These are phyloP conservation scores for Alosa sapidissima DNA, from an alignment of 2,797 vertebrate species.

Conservation along the genomic window DNA sequence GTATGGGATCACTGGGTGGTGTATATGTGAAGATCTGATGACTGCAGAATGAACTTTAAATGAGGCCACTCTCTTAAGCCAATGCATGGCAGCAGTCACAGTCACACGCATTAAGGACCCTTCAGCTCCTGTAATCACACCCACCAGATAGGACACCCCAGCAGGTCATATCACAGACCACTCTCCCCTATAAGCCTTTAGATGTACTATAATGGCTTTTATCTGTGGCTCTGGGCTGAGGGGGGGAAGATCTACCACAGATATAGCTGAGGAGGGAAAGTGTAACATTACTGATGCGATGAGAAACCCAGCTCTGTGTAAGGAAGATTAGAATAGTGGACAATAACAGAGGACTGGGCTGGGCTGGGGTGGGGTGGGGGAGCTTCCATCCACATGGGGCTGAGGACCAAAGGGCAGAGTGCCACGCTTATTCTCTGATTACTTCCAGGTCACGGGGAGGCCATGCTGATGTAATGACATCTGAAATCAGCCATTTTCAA, in stretches of 20 bases:
- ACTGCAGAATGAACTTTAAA: constrained; percentile 54
- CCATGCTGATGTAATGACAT: constrained; percentile 68
- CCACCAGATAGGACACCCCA: background rate
- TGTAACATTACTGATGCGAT: background rate
- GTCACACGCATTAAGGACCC: background rate
- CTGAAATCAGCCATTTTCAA: constrained; percentile 65
- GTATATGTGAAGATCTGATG: constrained; percentile 42
- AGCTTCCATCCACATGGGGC: background rate
- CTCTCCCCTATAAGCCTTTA: constrained; percentile 4
- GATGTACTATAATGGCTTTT: constrained; percentile 5
- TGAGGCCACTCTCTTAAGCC: constrained; percentile 35
- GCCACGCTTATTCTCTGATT: constrained; percentile 61
- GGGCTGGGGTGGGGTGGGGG: background rate
- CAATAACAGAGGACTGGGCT: background rate
- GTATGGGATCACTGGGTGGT: background rate
- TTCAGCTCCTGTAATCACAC: constrained; percentile 17
- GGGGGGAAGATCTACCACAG: background rate
- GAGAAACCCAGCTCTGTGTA: background rate
- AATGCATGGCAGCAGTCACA: background rate
- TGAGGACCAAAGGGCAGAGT: constrained; percentile 57
- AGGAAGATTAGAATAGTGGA: constrained; percentile 21
- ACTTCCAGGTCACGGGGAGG: constrained; percentile 69
- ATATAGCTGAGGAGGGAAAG: background rate
- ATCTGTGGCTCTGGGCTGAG: background rate
- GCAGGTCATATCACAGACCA: background rate